Conservation (phyloP, 2,888 invertebrate species). For the Hanleya hanleyi region DNA sequence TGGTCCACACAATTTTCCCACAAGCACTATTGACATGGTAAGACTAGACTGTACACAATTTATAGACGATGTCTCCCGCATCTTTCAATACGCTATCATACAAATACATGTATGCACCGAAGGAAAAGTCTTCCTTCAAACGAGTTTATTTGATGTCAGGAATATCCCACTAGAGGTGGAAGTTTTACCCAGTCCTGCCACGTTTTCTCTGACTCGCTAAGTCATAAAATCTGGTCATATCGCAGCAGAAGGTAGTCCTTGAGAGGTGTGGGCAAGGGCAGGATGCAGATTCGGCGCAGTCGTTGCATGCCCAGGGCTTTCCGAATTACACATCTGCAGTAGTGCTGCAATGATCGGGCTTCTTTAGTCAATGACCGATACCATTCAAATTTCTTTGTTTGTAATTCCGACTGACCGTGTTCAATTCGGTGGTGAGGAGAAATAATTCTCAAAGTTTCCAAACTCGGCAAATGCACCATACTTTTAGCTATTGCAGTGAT, state of each 20-base stretch:
- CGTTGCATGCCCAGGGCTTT: conserved; percentile 51
- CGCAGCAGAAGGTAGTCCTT: conserved; percentile 59
- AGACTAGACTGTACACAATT: too few relatives aligned
- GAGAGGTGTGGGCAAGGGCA: conserved; percentile 62
- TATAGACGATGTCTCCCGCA: too few relatives aligned
- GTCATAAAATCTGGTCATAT: neutral
- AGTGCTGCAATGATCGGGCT: conserved; percentile 67
- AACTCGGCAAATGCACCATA: conserved; percentile 51
- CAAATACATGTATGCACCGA: too few relatives aligned
- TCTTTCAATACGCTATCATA: too few relatives aligned
- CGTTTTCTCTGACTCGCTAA: too few relatives aligned
- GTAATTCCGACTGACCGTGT: conserved; percentile 29
- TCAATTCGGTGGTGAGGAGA: conserved; percentile 20
- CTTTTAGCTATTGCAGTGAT: conserved; percentile 60
- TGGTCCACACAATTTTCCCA: too few relatives aligned
- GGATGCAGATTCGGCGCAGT: conserved; percentile 50
- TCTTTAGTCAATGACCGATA: conserved; percentile 55
- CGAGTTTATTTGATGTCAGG: too few relatives aligned
- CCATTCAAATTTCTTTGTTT: conserved; percentile 56
- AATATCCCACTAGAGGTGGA: too few relatives aligned
- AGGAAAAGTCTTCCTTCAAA: too few relatives aligned
- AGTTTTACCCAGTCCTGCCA: too few relatives aligned
- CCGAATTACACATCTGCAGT: conserved; percentile 63
- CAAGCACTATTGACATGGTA: too few relatives aligned
- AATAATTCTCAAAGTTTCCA: conserved; percentile 47